Base-by-base conservation (phyloP, 2,888 invertebrate species). In the Protodeltote pygarga region DNA sequence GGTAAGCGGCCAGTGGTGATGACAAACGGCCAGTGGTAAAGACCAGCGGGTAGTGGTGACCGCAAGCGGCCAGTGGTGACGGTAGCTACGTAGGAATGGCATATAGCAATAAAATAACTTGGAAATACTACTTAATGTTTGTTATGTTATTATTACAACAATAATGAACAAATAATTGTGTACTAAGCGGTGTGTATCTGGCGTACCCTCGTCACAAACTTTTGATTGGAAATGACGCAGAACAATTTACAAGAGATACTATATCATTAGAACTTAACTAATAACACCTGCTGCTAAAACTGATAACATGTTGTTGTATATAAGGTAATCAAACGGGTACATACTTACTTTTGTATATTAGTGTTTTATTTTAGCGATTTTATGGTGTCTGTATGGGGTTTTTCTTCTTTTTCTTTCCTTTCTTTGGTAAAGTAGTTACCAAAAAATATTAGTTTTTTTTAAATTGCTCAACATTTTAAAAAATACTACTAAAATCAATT, bases 211-310 rank as follows among this genome's bases (percentile, higher is more conserved):
- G 44, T 68, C 69, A 68, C 15, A 21, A 68, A 65, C 55, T 65
- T 68, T 65, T 68, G 65, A 65, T 65, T 68, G 65, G 49, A 65
- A 65, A 65, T 68, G 61, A 68, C 41, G 41, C 40, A 4, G 38
- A 65, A 65, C 61, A 51, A 65, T 52, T 60, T 42, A 32, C 35
- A 31, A 34, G 51, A 39, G 46, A 49, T 51, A 51, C 37, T 49
- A 31, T 44, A 55, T 39, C 27, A 49, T 52, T 40, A 60, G 14
- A 14, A 35, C 6, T 4, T 35, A 45, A 55, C 40, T 58, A 58
- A 49, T 53, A 47, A 27, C 20, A 48, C 27, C 39, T 52, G 32
- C 3, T 20, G 16, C 14, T 19, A 3, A 16, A 15, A 41, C 3
- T 23, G 21, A 4, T 20, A 16, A 28, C 19, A 29, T 16, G 33